Evolutionary conservation across 2,797 vertebrate species (phyloP), one percentile per base, ranked within the genome.

Genomic region (Hippopotamyrus pictus): DNA sequence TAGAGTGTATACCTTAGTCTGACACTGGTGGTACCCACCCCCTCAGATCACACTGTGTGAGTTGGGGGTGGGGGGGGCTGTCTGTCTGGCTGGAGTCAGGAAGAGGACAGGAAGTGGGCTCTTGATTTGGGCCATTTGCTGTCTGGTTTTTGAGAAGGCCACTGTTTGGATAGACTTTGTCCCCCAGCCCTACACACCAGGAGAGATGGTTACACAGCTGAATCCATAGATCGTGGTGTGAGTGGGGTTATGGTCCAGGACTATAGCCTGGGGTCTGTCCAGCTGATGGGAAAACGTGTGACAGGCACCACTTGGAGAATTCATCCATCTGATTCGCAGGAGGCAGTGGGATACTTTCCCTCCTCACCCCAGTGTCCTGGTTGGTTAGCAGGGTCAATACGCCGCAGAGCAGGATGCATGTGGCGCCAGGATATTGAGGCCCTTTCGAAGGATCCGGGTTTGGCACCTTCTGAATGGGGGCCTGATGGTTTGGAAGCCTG

Each of bases 381-480:
- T 82, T n/a, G 17, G 76, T 82, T 46, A 82, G 76, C 76, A 82
- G 76, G 25, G 51, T 29, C 37, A 59, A 44, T 51, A 25, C n/a
- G 3, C 51, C 22, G 11, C 33, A 11, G 37, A 51, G 51, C 19
- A 7, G 29, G 37, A 59, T 83, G 48, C 50, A 69, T 54, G n/a
- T 3, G 2, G 54, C 1, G 54, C 1, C 22, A 25, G 73, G 29
- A 83, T 73, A 41, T 19, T 46, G n/a, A 37, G 51, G 88, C 88
- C 51, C 46, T 41, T 83, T 59, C 57, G 53, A 89, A 11, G 44
- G 76, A 29, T 51, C 59, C 33, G 51, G 57, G 22, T 37, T 51
- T 86, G 88, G 88, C 88, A 86, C 44, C 3, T 50, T 85, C 59
- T 89, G 41, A 84, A 86, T 89, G 46, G 82, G 8, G 19, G n/a